Conservation (phyloP, 2,113 vertebrate species). For the Ameiurus melas region DNA sequence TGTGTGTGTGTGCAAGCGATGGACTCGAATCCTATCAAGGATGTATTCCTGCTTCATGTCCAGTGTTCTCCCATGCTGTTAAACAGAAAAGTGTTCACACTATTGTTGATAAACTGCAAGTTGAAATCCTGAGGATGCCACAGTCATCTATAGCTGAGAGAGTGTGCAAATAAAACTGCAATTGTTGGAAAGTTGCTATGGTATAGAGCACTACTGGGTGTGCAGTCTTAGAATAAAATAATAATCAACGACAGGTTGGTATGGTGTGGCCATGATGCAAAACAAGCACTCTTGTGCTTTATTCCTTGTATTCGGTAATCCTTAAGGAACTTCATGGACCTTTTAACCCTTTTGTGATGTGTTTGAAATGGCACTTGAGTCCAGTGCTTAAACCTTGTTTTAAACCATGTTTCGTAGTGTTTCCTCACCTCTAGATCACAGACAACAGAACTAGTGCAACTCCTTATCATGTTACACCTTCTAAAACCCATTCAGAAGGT, state of each 20-base stretch:
- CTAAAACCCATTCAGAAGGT: slow-evolving; percentile 23
- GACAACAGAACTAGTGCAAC: slow-evolving; percentile 2
- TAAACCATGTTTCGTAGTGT: slow-evolving; percentile 31
- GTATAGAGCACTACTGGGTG: background rate
- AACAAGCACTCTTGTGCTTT: too few relatives aligned
- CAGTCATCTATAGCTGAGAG: background rate
- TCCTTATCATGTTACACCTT: slow-evolving; percentile 33
- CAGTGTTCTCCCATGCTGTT: background rate
- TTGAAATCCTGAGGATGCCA: background rate
- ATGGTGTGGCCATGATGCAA: background rate
- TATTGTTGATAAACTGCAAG: background rate
- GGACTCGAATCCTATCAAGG: background rate
- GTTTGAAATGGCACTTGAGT: slow-evolving; percentile 49
- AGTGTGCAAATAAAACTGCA: background rate
- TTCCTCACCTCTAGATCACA: slow-evolving; percentile 42
- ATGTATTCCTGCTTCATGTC: background rate
- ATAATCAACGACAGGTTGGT: background rate
- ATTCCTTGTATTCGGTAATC: background rate
- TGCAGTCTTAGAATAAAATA: background rate
- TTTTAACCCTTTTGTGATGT: slow-evolving; percentile 39
- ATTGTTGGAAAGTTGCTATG: background rate
- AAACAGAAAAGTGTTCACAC: background rate
- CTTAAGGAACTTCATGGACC: slow-evolving; percentile 26
- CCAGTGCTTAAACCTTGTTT: slow-evolving; percentile 31
- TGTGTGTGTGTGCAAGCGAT: background rate